These are phyloP conservation scores for Allacma fusca DNA, from an alignment of 2,888 invertebrate genomes.

Conservation along the genomic window DNA sequence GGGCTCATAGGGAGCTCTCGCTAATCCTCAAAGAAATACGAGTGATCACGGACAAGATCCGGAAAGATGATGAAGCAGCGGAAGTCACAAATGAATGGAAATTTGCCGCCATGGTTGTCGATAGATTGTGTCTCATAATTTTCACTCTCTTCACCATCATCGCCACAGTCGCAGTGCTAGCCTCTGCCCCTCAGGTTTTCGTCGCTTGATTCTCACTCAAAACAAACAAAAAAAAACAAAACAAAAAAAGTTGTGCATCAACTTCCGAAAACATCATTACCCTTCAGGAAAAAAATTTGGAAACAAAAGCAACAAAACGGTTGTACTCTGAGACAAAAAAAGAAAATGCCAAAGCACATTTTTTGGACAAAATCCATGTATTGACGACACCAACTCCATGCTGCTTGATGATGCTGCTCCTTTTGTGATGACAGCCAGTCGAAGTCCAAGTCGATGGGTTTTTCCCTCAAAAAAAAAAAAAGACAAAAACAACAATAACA, in stretches of 20 bases:
- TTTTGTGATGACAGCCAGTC: conserved; percentile 31
- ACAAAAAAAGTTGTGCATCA: background rate
- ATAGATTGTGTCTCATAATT: conserved; percentile 99
- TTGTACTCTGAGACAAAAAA: background rate
- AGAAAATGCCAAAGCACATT: conserved; percentile 24
- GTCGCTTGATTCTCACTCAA: conserved; percentile 49
- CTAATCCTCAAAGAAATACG: conserved; percentile 91
- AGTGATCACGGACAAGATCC: conserved; percentile 91
- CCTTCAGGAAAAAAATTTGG: conserved; percentile 21
- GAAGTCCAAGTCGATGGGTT: conserved; percentile 39
- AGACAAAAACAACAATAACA: conserved; percentile 1
- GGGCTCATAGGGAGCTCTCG: conserved; percentile 92
- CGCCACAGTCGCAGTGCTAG: conserved; percentile 95
- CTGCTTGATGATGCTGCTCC: conserved; percentile 28
- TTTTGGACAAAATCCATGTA: background rate
- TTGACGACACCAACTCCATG: conserved; percentile 42
- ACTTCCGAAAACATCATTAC: conserved; percentile 10
- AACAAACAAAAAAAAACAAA: background rate
- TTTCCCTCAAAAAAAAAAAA: background rate
- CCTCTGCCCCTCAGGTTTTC: conserved; percentile 84
- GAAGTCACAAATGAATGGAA: conserved; percentile 98
- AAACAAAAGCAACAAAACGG: conserved; percentile 14
- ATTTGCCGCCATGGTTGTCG: conserved; percentile 96
- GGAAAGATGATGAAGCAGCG: conserved; percentile 92
- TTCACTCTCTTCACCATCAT: conserved; percentile 98